Conservation (phyloP, 2,113 vertebrate genomes). For the human (Homo sapiens) region DNA sequence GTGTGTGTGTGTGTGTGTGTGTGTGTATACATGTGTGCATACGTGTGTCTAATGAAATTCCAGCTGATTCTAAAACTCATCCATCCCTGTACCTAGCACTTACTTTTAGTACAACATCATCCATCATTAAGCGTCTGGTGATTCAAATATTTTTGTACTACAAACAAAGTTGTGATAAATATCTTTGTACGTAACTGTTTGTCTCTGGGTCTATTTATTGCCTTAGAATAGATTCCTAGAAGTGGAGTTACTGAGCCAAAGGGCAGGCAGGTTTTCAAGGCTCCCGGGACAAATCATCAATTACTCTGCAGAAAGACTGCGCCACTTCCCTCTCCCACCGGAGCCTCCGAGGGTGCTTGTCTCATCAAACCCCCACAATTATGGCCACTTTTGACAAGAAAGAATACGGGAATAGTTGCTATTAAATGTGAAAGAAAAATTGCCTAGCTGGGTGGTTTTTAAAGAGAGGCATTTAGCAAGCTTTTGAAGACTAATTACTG, state of each 20-base stretch:
- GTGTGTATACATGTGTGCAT: no score
- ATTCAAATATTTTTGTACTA: background rate
- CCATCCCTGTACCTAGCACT: no score
- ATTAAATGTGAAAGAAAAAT: constrained; percentile 70
- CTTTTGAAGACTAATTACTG: constrained; percentile 68
- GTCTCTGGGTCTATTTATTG: background rate
- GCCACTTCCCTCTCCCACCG: background rate
- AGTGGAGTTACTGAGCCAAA: background rate
- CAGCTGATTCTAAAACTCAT: background rate
- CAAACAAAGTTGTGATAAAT: background rate
- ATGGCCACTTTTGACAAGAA: constrained; percentile 62
- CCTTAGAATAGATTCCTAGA: background rate
- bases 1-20: background rate
- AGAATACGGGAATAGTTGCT: constrained; percentile 41
- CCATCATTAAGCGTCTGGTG: background rate
- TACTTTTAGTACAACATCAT: no score
- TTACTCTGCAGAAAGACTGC: background rate
- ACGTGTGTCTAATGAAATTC: background rate
- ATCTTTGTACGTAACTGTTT: background rate
- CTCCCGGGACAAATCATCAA: background rate
- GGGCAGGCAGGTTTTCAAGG: background rate
- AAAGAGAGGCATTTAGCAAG: constrained; percentile 53
- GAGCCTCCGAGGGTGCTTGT: background rate
- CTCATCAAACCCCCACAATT: constrained; percentile 53
- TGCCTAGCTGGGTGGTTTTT: constrained; percentile 57